Evolutionary conservation across 2,888 invertebrate species (phyloP), one percentile per base, ranked within the genome.

Genomic region (Hecatera dysodea): DNA sequence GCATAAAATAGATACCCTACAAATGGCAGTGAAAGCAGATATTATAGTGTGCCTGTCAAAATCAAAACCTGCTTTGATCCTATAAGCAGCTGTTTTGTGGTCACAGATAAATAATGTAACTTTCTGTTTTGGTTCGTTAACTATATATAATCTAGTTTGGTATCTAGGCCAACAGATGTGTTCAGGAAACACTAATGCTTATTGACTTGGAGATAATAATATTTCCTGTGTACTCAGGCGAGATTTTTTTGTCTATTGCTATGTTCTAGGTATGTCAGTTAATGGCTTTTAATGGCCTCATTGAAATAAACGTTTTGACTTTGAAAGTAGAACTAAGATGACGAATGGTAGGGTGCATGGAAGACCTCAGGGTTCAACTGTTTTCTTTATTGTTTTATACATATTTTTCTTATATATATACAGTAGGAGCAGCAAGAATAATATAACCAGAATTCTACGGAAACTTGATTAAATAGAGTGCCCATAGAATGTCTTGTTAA

Each of bases 51-150:
- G 39, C 27, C 56, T 76, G 73, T 78, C 74, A 71, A 67, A 66
- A 52, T 56, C 5, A 50, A 64, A 76, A 74, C 78, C 71, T 68
- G 73, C 42, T 83, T 53, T 8, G 29, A 56, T 46, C 50, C 39
- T 70, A n/a, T n/a, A 75, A 75, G 56, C 68, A 73, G 60, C 65
- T 67, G 44, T 66, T 67, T 56, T 68, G 67, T 56, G 60, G 48
- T 72, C 55, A 17, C 60, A 69, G 57, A 67, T 46, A 57, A 72
- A 83, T 67, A 64, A 66, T 57, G 63, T 57, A 65, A 82, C 84
- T 84, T 81, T 82, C 79, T 72, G 81, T 80, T 82, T 78, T 36
- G 57, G 24, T 61, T 82, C 48, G 52, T 64, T 68, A 63, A 59
- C 29, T 39, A 19, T 44, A 65, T 39, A 19, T 44, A 65, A 59